phyloP scores from a whole-genome alignment of 1,140 invertebrate genomes.

The Nautilus pompilius region DNA sequence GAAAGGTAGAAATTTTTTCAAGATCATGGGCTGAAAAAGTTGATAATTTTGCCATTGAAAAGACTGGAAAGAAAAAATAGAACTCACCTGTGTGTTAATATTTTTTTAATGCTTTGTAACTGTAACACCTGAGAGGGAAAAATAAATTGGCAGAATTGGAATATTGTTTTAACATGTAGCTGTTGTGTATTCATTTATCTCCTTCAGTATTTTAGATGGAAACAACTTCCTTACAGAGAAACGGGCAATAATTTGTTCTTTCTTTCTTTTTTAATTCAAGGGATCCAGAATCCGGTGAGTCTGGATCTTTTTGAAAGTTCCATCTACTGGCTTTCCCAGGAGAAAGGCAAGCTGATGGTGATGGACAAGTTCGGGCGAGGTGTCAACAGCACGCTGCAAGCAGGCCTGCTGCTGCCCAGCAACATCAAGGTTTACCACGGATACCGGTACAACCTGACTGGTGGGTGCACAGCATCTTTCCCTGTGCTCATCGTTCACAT shows the following conservation, averaged over 20 bases:
- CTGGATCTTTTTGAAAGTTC: constrained; percentile 89
- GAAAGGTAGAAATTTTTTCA: too few relatives aligned
- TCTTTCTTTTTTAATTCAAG: constrained; percentile 53
- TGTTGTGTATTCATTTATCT: too few relatives aligned
- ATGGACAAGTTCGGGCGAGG: constrained; percentile 96
- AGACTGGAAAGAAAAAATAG: too few relatives aligned
- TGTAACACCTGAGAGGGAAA: too few relatives aligned
- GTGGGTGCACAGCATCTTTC: neutral
- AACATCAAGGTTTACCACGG: constrained; percentile 66
- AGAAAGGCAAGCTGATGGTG: constrained; percentile 76
- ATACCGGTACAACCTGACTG: constrained; percentile 23
- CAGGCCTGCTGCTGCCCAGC: constrained; percentile 77
- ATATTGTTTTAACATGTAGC: too few relatives aligned
- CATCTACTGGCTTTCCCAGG: constrained; percentile 83
- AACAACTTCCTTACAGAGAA: constrained; percentile 78
- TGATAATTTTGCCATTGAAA: too few relatives aligned
- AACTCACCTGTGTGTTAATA: too few relatives aligned
- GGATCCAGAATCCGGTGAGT: constrained; percentile 75
- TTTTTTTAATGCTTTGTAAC: too few relatives aligned
- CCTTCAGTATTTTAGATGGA: neutral
- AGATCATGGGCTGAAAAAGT: too few relatives aligned
- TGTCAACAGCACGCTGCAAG: constrained; percentile 77
- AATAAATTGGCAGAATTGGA: too few relatives aligned
- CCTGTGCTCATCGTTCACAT: neutral
- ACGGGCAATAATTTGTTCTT: constrained; percentile 65